Percentiles rank a stretch among this genome's conserved stretches.
These are phyloP conservation scores for Caenorhabditis imperialis DNA, from an alignment of 2,888 invertebrate genomes.

Conservation along the genomic window DNA sequence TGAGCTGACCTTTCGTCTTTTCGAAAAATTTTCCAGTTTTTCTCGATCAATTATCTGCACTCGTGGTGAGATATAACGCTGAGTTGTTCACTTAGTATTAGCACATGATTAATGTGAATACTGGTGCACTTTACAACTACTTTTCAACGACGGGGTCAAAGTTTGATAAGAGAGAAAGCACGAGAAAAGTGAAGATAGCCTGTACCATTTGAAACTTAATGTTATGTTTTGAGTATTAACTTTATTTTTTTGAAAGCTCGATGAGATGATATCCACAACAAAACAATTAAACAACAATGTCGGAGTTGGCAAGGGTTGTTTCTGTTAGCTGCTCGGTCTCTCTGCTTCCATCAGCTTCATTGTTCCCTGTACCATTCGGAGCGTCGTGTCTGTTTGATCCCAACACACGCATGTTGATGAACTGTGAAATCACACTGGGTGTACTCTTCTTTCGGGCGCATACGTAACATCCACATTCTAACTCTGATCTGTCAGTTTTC, in stretches of 20 bases:
- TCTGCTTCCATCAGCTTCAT: conserved; percentile 2
- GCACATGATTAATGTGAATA: conserved; percentile 43
- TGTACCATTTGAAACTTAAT: no score
- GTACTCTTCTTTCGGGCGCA: conserved; percentile 15
- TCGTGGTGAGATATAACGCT: conserved; percentile 18
- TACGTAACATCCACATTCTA: conserved; percentile 17
- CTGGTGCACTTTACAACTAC: conserved; percentile 47
- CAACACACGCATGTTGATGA: conserved; percentile 7
- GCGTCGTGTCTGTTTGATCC: conserved; percentile 2
- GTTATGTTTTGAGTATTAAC: no score
- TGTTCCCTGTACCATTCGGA: conserved; percentile 3
- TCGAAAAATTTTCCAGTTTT: conserved; percentile 31
- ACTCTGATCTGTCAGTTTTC: neutral
- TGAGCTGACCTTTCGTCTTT: conserved; percentile 42
- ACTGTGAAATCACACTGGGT: no score
- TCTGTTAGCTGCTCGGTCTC: conserved; percentile 26
- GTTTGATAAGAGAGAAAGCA: no score
- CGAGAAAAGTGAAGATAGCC: no score
- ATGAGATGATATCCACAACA: no score
- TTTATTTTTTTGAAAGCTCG: no score
- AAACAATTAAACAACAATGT: no score
- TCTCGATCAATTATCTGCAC: conserved; percentile 33
- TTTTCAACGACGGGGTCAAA: conserved; percentile 25
- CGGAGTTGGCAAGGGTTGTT: conserved; percentile 26
- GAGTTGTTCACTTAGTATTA: conserved; percentile 2